Percentiles rank a stretch among this genome's conserved stretches.
phyloP scores from a whole-genome alignment of 2,797 vertebrate species.

The Monodelphis domestica region DNA sequence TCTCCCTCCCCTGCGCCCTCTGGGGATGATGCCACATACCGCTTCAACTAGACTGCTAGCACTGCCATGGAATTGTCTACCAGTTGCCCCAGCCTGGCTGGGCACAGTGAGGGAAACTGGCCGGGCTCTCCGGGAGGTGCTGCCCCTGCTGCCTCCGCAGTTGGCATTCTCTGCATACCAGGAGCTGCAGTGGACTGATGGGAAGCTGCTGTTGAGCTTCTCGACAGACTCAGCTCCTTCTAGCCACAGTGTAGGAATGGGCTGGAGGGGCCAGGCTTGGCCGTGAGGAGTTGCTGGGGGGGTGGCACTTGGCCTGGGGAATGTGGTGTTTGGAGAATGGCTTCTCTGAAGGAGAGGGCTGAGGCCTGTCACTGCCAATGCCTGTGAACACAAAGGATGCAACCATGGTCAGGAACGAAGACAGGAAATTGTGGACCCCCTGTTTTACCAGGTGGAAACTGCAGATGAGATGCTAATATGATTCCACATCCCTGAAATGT shows the following conservation, averaged over 20 bases:
- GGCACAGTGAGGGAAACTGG: conserved; percentile 95
- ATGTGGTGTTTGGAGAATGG: conserved; percentile 91
- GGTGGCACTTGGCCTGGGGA: conserved; percentile 91
- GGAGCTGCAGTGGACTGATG: conserved; percentile 93
- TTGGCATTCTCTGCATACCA: conserved; percentile 88
- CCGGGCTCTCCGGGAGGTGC: conserved; percentile 88
- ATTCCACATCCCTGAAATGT: neutral
- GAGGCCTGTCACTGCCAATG: conserved; percentile 94
- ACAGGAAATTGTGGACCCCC: neutral
- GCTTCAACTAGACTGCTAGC: conserved; percentile 97
- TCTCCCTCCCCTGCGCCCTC: rapidly evolving
- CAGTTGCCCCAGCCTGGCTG: conserved; percentile 86
- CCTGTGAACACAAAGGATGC: conserved; percentile 84
- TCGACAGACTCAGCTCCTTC: conserved; percentile 91
- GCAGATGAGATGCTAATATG: neutral
- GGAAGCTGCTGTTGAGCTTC: conserved; percentile 98
- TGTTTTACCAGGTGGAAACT: neutral
- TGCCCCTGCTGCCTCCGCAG: conserved; percentile 70
- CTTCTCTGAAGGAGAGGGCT: conserved; percentile 96
- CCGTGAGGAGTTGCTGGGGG: conserved; percentile 90
- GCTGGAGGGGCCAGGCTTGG: conserved; percentile 83
- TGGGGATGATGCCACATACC: conserved; percentile 84
- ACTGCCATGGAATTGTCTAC: conserved; percentile 93
- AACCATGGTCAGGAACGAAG: neutral
- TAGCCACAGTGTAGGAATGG: conserved; percentile 90